phyloP scores from a whole-genome alignment of 2,797 vertebrate genomes.

The Podarcis lilfordi region DNA sequence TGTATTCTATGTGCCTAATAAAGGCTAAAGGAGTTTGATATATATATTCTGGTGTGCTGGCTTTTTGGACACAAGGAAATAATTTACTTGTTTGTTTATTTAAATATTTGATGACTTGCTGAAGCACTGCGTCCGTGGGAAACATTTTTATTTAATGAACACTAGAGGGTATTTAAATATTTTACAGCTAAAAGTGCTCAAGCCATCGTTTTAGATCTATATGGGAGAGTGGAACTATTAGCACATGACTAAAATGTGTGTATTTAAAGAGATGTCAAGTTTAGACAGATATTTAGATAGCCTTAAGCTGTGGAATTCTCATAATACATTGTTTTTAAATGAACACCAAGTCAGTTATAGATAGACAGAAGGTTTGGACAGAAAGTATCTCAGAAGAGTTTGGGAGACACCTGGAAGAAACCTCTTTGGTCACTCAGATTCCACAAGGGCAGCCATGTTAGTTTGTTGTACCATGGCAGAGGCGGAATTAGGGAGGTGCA shows the following conservation, averaged over 20 bases:
- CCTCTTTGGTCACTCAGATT: neutral
- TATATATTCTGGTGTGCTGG: neutral
- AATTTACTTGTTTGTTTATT: conserved; percentile 47
- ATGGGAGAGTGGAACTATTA: neutral
- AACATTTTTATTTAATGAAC: conserved; percentile 18
- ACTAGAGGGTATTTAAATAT: conserved; percentile 10
- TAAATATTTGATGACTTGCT: conserved; percentile 48
- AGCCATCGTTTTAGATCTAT: neutral
- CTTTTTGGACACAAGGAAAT: conserved; percentile 7
- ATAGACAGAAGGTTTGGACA: neutral
- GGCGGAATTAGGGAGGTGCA: no score
- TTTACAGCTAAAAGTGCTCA: conserved; percentile 26
- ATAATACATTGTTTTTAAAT: neutral
- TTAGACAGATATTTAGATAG: accelerated
- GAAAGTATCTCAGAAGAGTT: neutral
- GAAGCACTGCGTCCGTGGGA: conserved; percentile 3
- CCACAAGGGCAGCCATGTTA: no score
- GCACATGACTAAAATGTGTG: neutral
- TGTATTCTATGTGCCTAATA: neutral
- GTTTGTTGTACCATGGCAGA: no score
- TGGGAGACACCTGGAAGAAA: neutral
- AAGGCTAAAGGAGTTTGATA: neutral
- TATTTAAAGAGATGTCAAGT: neutral
- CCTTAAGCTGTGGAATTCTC: neutral
- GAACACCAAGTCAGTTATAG: neutral